Evolutionary conservation across 64 coral and sea anemone species (phyloP), one percentile per base, ranked within the genome.

Genomic region (Dendrophyllia cribrosa): DNA sequence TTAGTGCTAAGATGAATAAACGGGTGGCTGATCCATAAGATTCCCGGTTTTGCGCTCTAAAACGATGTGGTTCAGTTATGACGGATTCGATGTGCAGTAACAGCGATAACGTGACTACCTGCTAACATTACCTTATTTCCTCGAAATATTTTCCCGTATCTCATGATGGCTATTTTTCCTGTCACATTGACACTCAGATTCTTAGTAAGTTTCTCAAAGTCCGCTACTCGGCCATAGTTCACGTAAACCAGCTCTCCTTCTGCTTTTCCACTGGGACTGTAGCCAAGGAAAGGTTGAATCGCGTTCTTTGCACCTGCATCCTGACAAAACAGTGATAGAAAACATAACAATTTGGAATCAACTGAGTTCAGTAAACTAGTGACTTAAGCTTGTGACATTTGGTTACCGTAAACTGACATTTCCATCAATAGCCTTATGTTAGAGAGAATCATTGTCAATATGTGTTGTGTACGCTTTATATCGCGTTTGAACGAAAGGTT

Each of bases 61-160:
- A n/a, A n/a, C n/a, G n/a, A n/a, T n/a, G n/a, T n/a, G n/a, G 34
- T 34, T 34, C 34, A 34, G 34, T 34, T 34, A 2, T 34, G 34
- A 34, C 34, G 34, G 34, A 34, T 34, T 34, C 34, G 34, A 34
- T 34, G 34, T 1, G 34, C 34, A 34, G 2, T 34, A 34, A 34
- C 34, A 34, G 34, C 34, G 34, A 34, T 34, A 2, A 34, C 34
- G 34, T 34, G 0, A 9, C 9, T 72, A 4, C 1, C n/a, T 60
- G 11, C 70, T 23, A 6, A 10, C 21, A 47, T 83, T 79, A 96
- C 95, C 95, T 94, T 96, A 70, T 90, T 91, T 79, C 91, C 95
- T 2, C 91, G 87, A 83, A 74, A 94, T 85, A 96, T 92, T 77
- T 83, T 94, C 51, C 95, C 95, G 20, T 93, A 81, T 96, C 95